A percentile compares a stretch with the other conserved stretches of the same genome.
Conservation (phyloP, 2,888 invertebrate species). For the Nephrocerus scutellatus region DNA sequence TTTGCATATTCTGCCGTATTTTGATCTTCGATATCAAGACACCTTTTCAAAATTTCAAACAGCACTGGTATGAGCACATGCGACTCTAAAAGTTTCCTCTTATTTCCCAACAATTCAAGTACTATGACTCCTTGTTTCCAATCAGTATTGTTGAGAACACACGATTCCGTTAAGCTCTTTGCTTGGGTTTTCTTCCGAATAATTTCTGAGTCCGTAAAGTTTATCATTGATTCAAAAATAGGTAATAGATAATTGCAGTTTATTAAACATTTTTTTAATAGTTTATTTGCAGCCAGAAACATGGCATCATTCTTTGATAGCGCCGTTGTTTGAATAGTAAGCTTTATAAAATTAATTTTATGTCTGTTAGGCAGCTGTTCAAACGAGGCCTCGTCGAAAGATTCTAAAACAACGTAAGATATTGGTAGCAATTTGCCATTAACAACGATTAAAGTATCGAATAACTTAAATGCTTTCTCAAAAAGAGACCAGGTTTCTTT, state of each 20-base stretch:
- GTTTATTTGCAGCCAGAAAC: constrained; percentile 55
- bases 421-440: constrained; percentile 35
- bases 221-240: constrained; percentile 57
- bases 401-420: constrained; percentile 35
- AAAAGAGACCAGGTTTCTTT: constrained; percentile 55
- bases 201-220: constrained; percentile 31
- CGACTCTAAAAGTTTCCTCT: constrained; percentile 67
- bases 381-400: constrained; percentile 36
- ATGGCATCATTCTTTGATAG: constrained; percentile 56
- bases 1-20: constrained; percentile 80
- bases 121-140: constrained; percentile 77
- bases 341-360: constrained; percentile 48
- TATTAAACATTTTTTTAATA: constrained; percentile 61
- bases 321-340: constrained; percentile 54
- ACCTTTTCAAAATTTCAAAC: constrained; percentile 72
- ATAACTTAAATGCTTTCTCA: constrained; percentile 51
- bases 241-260: constrained; percentile 56
- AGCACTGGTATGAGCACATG: constrained; percentile 63
- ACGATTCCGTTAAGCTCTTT: constrained; percentile 5
- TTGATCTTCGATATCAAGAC: constrained; percentile 74
- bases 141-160: constrained; percentile 53
- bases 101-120: constrained; percentile 77
- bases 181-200: constrained; percentile 2
- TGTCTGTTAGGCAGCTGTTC: constrained; percentile 50
- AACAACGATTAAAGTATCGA: constrained; percentile 40